Base-by-base conservation (phyloP, 2,888 invertebrate genomes). In the Nemotelus pantherinus region DNA sequence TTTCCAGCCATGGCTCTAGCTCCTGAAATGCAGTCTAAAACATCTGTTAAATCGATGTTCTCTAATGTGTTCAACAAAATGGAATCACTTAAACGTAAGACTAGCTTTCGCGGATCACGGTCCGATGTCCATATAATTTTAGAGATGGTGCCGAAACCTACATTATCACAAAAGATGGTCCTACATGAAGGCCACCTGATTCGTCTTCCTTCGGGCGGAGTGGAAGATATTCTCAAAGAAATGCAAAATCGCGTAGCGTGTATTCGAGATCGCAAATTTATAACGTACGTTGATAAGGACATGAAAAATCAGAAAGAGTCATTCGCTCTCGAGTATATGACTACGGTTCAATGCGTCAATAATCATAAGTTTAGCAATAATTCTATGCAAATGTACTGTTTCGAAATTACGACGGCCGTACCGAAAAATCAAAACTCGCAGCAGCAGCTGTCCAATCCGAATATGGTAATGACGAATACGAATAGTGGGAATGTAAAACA, bases 151-250 rank as follows among this genome's bases (percentile, higher is more conserved):
- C 86, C 87, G 0, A 82, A 86, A 1, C 87, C 87, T 0, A 82
- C 83, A 5, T 79, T 87, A 2, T 86, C 87, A n/a, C 84, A 85
- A 0, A 77, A 84, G 3, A 78, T 87, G 64, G 84, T 87, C 41
- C 85, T 86, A 9, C 84, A 87, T 78, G 87, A 87, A 80, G 86
- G 87, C 0, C 86, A 85, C 0, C 77, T 87, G 57, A 85, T 87
- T 80, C 85, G 86, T 2, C 86, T 87, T 41, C 87, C 87, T 3
- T 84, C 86, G 5, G 91, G 92, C 6, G 90, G 91, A 0, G 92
- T 93, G 2, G 93, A 93, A 81, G 92, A 93, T 80, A 88, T 93
- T 77, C 91, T 94, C 74, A 94, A 93, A 80, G 94, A 95, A 84
- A 91, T 93, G 83, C 92, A 93, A 80, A 90, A 90, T n/a, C 89